phyloP scores from a whole-genome alignment of 1,140 invertebrate species.

The Agraylea sexmaculata region DNA sequence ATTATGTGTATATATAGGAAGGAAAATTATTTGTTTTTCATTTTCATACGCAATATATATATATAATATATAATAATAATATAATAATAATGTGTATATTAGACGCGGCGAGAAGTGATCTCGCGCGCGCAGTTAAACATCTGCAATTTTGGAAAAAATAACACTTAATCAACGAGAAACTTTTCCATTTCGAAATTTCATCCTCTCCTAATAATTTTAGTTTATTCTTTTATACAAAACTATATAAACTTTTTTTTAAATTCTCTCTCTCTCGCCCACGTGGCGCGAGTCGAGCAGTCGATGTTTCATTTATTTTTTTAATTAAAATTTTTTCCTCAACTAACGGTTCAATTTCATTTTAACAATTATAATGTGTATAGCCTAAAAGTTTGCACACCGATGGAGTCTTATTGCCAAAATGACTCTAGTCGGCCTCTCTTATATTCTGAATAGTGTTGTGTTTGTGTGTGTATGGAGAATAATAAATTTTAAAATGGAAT shows the following conservation, averaged over 20 bases:
- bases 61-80: constrained; percentile 14
- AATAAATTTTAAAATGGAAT: too few relatives aligned
- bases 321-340: not conserved
- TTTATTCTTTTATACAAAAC: constrained; percentile 23
- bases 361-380: constrained; percentile 1
- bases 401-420: too few relatives aligned
- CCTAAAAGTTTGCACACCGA: too few relatives aligned
- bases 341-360: too few relatives aligned
- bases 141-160: constrained; percentile 23
- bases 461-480: too few relatives aligned
- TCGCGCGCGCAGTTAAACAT: constrained; percentile 19
- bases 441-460: not conserved
- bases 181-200: too few relatives aligned
- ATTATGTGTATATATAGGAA: not conserved
- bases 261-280: too few relatives aligned
- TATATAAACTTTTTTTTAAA: constrained; percentile 20
- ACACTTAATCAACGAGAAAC: constrained; percentile 23
- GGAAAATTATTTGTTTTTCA: not conserved
- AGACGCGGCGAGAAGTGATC: constrained; percentile 18
- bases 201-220: too few relatives aligned
- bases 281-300: too few relatives aligned
- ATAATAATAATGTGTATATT: constrained; percentile 19
- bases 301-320: constrained; percentile 13
- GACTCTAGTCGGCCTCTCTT: not conserved
- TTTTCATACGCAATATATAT: constrained; percentile 1